Evolutionary conservation across 2,797 vertebrate genomes (phyloP), one percentile per base, ranked within the genome.

Genomic region (Myotis pilosus): DNA sequence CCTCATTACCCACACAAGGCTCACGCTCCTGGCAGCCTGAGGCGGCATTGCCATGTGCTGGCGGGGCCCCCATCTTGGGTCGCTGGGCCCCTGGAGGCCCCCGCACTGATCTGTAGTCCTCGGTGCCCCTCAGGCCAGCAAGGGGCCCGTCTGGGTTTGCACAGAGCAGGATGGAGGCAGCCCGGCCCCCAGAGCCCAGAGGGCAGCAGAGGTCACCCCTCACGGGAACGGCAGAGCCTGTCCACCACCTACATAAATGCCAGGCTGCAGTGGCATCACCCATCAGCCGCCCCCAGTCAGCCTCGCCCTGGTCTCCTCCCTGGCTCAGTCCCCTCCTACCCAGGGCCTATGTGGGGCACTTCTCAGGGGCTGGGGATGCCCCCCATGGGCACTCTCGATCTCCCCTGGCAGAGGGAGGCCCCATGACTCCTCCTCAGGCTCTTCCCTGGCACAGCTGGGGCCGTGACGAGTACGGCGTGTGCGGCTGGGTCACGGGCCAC

Each of bases 371-470:
- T 9, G 33, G 49, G 68, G 7, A 53, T 12, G n/a, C 69, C 7
- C 62, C 64, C 55, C 36, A 4, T 8, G 72, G 16, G 38, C 11
- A 7, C 57, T 80, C 71, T 9, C 4, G 3, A 33, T 51, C 30
- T 51, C 38, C 19, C 60, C 55, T 62, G 51, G 81, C 47, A 69
- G 47, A 33, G 28, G 38, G 30, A 9, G 49, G 78, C n/a, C 23
- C 71, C 66, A 66, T 57, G 91, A 89, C 76, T 96, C 93, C 36
- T 36, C 64, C 84, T 87, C 30, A 28, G 83, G 83, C 75, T 80
- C 44, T 68, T 60, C 28, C 38, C 62, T 6, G 15, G 41, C 86
- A 86, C 88, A 81, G 71, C 81, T 71, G 69, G 1, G 16, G 8
- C 33, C 0, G 0, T 30, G 84, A 62, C 51, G 33, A 53, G 57